Percentiles rank a stretch among this genome's conserved stretches.
Conservation (phyloP, 2,113 vertebrate genomes). For the Ascaphus truei region DNA sequence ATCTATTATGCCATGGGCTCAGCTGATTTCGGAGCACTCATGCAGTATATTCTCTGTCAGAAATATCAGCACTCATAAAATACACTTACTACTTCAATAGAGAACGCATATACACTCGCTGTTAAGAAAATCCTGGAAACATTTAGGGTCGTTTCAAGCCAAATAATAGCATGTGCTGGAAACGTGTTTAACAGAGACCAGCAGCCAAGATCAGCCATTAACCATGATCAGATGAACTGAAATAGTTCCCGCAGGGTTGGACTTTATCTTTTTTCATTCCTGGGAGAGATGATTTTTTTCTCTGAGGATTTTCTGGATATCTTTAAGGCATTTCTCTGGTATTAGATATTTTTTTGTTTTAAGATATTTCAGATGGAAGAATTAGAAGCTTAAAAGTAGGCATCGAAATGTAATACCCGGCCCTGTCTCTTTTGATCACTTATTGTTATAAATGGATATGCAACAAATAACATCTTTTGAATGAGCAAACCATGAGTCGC, state of each 20-base stretch:
- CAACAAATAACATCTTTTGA: no score
- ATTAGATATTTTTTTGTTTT: conserved; percentile 23
- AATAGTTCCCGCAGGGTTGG: neutral
- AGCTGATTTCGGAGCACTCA: conserved; percentile 31
- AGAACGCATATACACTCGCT: conserved; percentile 15
- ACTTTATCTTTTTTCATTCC: conserved; percentile 7
- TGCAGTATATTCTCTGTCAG: conserved; percentile 25
- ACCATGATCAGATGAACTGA: neutral
- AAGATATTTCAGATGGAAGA: conserved; percentile 2
- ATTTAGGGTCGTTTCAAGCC: neutral
- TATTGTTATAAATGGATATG: no score
- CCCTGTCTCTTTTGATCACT: no score
- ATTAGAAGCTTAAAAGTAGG: no score
- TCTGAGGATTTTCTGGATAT: conserved; percentile 18
- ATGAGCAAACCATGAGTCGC: no score
- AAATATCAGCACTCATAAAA: conserved; percentile 29
- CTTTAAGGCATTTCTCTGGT: neutral
- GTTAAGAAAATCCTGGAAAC: conserved; percentile 26
- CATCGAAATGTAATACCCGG: no score
- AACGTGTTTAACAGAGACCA: conserved; percentile 5
- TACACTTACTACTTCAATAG: conserved; percentile 27
- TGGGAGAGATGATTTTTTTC: conserved; percentile 6
- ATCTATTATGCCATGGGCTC: conserved; percentile 6
- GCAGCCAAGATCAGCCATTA: neutral
- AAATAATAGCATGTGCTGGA: conserved; percentile 19